Conservation (phyloP, 2,888 invertebrate species). For the Dicranocentrus wangi region DNA sequence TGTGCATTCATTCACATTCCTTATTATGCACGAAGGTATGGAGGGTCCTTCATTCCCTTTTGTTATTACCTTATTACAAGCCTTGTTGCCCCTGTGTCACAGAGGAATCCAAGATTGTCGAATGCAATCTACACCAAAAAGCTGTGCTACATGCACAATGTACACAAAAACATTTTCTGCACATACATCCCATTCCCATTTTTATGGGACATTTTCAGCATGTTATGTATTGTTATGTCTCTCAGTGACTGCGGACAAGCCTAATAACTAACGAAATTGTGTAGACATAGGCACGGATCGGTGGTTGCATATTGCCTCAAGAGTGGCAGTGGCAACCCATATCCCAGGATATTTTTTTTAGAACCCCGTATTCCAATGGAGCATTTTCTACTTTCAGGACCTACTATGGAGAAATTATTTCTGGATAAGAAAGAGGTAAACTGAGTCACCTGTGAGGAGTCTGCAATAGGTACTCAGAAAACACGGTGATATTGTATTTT, state of each 20-base stretch:
- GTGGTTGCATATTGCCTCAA: too few relatives aligned
- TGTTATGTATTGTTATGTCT: constrained; percentile 26
- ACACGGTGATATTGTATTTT: constrained; percentile 3
- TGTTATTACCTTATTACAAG: constrained; percentile 37
- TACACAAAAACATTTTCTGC: neutral
- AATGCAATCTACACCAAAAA: too few relatives aligned
- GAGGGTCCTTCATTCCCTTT: constrained; percentile 14
- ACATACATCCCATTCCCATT: constrained; percentile 9
- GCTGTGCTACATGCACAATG: too few relatives aligned
- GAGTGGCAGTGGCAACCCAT: too few relatives aligned
- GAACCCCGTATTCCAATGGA: too few relatives aligned
- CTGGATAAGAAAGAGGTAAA: neutral
- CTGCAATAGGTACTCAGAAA: neutral
- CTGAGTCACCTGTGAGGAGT: neutral
- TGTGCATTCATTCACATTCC: neutral
- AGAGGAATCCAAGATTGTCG: neutral
- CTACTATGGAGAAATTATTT: constrained; percentile 20
- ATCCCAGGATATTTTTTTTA: too few relatives aligned
- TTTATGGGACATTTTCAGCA: constrained; percentile 7
- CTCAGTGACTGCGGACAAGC: neutral
- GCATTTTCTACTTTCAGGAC: neutral
- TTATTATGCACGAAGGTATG: neutral
- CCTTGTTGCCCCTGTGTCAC: constrained; percentile 26
- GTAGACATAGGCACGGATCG: too few relatives aligned
- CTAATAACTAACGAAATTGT: too few relatives aligned